Percentiles rank a stretch among this genome's conserved stretches.
These are phyloP conservation scores for Neosilurus hyrtlii DNA, from an alignment of 2,797 vertebrate genomes.

Conservation along the genomic window DNA sequence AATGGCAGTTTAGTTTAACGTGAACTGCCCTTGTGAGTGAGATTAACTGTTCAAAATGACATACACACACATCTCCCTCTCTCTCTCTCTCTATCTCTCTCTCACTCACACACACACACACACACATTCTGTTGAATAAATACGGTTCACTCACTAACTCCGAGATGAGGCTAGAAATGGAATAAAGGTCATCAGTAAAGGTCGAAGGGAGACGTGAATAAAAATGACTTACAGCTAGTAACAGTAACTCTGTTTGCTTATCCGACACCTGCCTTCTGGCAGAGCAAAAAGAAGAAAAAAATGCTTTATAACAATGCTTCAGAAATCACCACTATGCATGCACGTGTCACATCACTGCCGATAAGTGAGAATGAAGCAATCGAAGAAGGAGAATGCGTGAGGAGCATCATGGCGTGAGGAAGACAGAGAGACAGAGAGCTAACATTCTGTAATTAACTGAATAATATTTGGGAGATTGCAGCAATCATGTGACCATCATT, in stretches of 20 bases:
- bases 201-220: slow-evolving; percentile 24
- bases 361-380: slow-evolving; percentile 15
- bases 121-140: not conserved
- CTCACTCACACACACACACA: too few species aligned
- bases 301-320: slow-evolving; percentile 18
- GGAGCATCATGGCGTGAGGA: not conserved
- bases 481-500: not conserved
- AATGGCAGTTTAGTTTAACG: not conserved
- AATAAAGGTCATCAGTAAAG: slow-evolving; percentile 44
- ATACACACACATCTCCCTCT: not conserved
- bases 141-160: not conserved
- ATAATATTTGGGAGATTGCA: not conserved
- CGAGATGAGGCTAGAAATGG: slow-evolving; percentile 28
- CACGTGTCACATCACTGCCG: slow-evolving; percentile 12
- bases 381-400: not conserved
- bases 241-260: slow-evolving; percentile 29
- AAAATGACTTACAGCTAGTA: slow-evolving; percentile 35
- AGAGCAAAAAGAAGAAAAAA: not conserved
- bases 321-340: slow-evolving; percentile 31
- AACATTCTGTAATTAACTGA: not conserved
- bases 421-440: not conserved
- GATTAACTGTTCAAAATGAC: not conserved
- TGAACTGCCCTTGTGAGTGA: slow-evolving; percentile 1
- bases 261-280: slow-evolving; percentile 15
- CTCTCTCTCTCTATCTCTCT: too few species aligned